Conservation (phyloP, 2,797 vertebrate genomes). For the Novumbra hubbsi region DNA sequence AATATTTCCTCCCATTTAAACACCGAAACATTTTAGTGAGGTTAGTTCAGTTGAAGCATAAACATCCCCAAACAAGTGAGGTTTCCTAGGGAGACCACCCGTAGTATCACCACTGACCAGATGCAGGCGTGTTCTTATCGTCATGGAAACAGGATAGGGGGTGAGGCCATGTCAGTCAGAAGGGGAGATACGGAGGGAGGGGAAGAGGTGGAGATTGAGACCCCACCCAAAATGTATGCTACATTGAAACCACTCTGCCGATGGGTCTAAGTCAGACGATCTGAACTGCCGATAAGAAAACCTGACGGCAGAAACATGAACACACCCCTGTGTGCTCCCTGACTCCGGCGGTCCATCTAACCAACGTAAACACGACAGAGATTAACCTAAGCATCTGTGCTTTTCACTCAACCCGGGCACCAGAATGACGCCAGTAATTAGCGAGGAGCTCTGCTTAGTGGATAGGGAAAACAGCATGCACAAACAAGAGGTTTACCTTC, state of each 20-base stretch:
- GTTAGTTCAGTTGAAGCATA: constrained; percentile 42
- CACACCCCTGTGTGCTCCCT: neutral
- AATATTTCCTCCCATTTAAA: neutral
- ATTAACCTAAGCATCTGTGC: neutral
- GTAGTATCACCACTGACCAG: constrained; percentile 58
- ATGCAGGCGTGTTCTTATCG: constrained; percentile 54
- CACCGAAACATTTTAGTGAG: constrained; percentile 39
- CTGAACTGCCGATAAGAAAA: neutral
- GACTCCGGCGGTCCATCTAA: neutral
- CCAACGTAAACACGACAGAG: neutral
- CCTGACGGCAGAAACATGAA: neutral
- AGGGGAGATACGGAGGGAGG: constrained; percentile 15
- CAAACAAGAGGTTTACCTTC: constrained; percentile 90
- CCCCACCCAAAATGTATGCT: constrained; percentile 34
- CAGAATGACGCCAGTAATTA: constrained; percentile 14
- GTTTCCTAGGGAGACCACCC: constrained; percentile 20
- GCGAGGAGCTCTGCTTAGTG: constrained; percentile 36
- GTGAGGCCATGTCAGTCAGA: constrained; percentile 50
- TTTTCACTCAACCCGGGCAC: constrained; percentile 30
- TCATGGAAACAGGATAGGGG: constrained; percentile 53
- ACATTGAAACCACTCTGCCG: constrained; percentile 25
- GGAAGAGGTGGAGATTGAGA: constrained; percentile 42
- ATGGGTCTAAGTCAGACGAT: constrained; percentile 18
- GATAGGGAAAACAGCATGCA: constrained; percentile 64
- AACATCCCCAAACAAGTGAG: constrained; percentile 4